phyloP scores from a whole-genome alignment of 2,797 vertebrate genomes.

The Halcyon badia region DNA sequence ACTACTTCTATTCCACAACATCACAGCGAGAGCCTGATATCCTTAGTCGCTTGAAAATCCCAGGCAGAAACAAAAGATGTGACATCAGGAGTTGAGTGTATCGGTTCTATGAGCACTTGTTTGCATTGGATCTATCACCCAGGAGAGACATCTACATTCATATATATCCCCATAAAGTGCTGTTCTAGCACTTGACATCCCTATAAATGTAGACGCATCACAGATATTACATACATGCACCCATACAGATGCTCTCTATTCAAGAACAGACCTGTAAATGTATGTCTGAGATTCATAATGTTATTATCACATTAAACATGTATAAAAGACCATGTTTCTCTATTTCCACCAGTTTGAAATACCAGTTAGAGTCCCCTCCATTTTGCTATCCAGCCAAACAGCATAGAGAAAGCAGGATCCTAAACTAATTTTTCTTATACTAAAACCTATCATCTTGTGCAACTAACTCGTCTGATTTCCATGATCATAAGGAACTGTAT shows the following conservation, averaged over 20 bases:
- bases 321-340: not conserved
- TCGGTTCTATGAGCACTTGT: not conserved
- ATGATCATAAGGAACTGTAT: constrained; percentile 64
- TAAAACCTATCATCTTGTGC: constrained; percentile 39
- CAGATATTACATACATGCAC: rapidly evolving
- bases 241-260: not conserved
- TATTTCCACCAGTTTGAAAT: not conserved
- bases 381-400: not conserved
- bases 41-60: not conserved
- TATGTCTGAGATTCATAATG: not conserved
- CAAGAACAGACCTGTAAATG: not conserved
- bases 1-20: not conserved
- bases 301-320: not conserved
- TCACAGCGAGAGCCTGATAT: no score
- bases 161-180: not conserved
- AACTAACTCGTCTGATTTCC: constrained; percentile 74
- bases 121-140: not conserved
- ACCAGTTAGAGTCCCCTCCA: not conserved
- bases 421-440: constrained; percentile 42
- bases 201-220: not conserved
- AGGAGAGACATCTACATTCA: not conserved
- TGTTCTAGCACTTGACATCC: not conserved
- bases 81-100: not conserved
- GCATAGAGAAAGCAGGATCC: not conserved
- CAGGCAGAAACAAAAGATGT: not conserved